phyloP scores from a whole-genome alignment of 2,113 vertebrate genomes.

The Corydoras maculifer region DNA sequence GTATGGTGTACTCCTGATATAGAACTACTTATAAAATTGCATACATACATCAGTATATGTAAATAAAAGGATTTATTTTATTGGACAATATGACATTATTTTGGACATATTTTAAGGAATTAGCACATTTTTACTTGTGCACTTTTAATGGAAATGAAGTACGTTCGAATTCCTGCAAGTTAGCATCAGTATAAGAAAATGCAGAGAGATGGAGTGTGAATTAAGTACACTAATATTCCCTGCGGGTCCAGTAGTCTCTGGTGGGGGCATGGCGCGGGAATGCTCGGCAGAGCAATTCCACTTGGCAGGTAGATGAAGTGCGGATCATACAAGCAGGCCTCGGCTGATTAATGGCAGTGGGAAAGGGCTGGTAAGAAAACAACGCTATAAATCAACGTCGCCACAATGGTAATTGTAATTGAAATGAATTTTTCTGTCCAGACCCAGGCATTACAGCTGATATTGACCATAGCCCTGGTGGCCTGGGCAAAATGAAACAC shows the following conservation, averaged over 20 bases:
- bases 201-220: conserved; percentile 41
- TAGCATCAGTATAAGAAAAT: conserved; percentile 33
- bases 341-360: conserved; percentile 61
- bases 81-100: no score
- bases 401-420: conserved; percentile 68
- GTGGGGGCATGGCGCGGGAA: conserved; percentile 44
- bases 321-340: conserved; percentile 54
- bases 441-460: conserved; percentile 55
- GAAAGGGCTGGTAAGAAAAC: conserved; percentile 59
- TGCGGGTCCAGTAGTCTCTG: conserved; percentile 23
- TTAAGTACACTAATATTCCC: conserved; percentile 52
- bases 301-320: conserved; percentile 66
- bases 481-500: conserved; percentile 52
- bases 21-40: no score
- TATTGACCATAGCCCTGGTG: conserved; percentile 57
- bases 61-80: no score
- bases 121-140: no score
- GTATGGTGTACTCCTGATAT: no score
- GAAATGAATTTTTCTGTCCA: conserved; percentile 63
- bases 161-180: conserved; percentile 33
- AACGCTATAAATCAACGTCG: conserved; percentile 64
- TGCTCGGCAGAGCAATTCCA: conserved; percentile 50
- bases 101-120: no score
- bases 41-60: no score
- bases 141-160: neutral